Evolutionary conservation across 2,888 invertebrate genomes (phyloP).

Genomic region (Aleiodes alternator): DNA sequence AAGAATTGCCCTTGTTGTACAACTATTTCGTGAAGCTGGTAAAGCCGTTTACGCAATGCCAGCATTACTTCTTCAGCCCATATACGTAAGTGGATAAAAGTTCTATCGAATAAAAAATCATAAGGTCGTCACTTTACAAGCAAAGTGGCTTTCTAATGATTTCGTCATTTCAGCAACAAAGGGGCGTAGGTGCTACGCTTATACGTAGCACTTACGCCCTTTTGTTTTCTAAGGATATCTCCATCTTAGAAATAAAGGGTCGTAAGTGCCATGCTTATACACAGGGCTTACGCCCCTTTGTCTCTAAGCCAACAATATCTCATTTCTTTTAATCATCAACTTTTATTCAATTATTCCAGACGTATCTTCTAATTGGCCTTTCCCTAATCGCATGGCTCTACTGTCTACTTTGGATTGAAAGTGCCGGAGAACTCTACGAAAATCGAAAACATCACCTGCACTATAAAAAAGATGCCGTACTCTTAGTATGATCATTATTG

Average conservation of each 20-base stretch:
- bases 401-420: conserved; percentile 80
- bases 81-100: conserved; percentile 76
- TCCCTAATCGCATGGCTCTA: conserved; percentile 79
- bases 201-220: too few species aligned
- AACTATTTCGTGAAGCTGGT: conserved; percentile 82
- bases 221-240: too few species aligned
- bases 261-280: neutral
- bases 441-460: conserved; percentile 62
- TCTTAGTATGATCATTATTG: conserved; percentile 58
- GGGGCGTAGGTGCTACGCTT: too few species aligned
- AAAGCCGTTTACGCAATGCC: conserved; percentile 82
- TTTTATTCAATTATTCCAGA: conserved; percentile 70
- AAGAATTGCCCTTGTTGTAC: conserved; percentile 80
- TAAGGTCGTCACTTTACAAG: too few species aligned
- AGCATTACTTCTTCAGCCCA: conserved; percentile 78
- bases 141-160: too few species aligned
- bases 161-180: too few species aligned
- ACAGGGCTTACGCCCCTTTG: too few species aligned
- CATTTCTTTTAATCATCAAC: conserved; percentile 2
- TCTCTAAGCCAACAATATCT: too few species aligned
- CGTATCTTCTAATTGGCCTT: conserved; percentile 77
- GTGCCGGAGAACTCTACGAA: conserved; percentile 76
- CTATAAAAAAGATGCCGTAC: conserved; percentile 62
- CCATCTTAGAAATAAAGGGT: too few species aligned
- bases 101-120: conserved; percentile 28